Evolutionary conservation across 2,797 vertebrate genomes (phyloP), one percentile per base, ranked within the genome.

Genomic region (Cirrhinus molitorella): DNA sequence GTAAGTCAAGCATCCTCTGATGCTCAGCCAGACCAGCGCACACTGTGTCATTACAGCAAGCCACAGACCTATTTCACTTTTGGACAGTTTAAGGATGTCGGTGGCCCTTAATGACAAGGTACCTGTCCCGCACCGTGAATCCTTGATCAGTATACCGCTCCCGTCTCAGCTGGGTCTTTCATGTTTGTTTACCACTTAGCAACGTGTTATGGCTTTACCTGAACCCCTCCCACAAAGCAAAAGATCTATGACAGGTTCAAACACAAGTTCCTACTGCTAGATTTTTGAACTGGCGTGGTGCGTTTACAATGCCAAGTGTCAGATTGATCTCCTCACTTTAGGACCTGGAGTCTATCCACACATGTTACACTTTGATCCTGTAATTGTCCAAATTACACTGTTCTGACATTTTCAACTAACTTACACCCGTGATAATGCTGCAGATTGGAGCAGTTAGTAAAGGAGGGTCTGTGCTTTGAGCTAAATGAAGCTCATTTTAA

Each of bases 1-100:
- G 86, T 85, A 87, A 90, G 91, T 93, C 91, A 93, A 92, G 92
- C 90, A 89, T 89, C 89, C 91, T 93, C 92, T 94, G 93, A 94
- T 92, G 93, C 92, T 91, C 91, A 71, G 84, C 86, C 92, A 91
- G 86, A 89, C 88, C 90, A 70, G 87, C 88, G 87, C 91, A 91
- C 92, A 91, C 92, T 90, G 93, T 93, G 93, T 93, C 93, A 94
- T 95, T 95, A 94, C 88, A 92, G 47, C 34, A 93, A 94, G 92
- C 91, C 93, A 89, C 91, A 88, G 93, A 90, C 88, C 91, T 92
- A 91, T 93, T 93, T 92, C 93, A 92, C 92, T 91, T 91, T 91
- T 73, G 93, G 92, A 92, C 91, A 91, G 79, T 84, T 85, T 82
- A 87, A 83, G 65, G 72, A 66, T 80, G 28, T 75, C 23, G 34